phyloP scores from a whole-genome alignment of 2,888 invertebrate genomes.

The Rhamphomyia laevipes region DNA sequence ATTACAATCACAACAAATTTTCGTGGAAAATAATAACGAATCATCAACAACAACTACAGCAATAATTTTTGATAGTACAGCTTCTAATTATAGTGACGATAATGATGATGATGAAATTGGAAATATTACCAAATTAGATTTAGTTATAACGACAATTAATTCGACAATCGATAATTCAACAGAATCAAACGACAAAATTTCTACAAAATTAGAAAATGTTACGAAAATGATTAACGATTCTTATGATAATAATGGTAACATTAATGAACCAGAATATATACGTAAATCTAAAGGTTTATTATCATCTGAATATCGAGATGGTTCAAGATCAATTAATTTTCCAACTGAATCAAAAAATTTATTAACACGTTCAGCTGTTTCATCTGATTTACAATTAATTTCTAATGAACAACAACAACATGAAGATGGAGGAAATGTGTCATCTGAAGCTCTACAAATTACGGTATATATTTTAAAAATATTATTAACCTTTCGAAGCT shows the following conservation, averaged over 20 bases:
- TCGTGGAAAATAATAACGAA: too few species aligned
- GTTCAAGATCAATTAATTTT: slow-evolving; percentile 28
- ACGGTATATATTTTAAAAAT: neutral
- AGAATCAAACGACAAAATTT: neutral
- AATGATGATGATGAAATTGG: slow-evolving; percentile 4
- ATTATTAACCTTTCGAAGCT: neutral
- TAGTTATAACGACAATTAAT: slow-evolving; percentile 7
- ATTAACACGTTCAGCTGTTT: slow-evolving; percentile 27
- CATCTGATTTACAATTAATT: slow-evolving; percentile 13
- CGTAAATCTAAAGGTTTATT: slow-evolving; percentile 30
- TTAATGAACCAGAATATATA: slow-evolving; percentile 25
- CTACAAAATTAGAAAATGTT: slow-evolving; percentile 24
- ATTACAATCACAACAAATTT: too few species aligned
- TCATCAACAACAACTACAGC: neutral
- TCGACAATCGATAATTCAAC: too few species aligned
- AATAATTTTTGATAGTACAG: neutral
- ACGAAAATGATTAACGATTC: slow-evolving; percentile 18
- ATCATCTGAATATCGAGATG: slow-evolving; percentile 32
- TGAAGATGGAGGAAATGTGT: slow-evolving; percentile 25
- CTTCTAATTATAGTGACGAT: neutral
- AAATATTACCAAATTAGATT: neutral
- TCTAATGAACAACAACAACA: slow-evolving; percentile 23
- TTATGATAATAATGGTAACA: neutral
- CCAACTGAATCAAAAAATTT: slow-evolving; percentile 30
- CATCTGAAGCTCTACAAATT: slow-evolving; percentile 33